phyloP scores from a whole-genome alignment of 2,797 vertebrate genomes.

The Pseudochirops corinnae region DNA sequence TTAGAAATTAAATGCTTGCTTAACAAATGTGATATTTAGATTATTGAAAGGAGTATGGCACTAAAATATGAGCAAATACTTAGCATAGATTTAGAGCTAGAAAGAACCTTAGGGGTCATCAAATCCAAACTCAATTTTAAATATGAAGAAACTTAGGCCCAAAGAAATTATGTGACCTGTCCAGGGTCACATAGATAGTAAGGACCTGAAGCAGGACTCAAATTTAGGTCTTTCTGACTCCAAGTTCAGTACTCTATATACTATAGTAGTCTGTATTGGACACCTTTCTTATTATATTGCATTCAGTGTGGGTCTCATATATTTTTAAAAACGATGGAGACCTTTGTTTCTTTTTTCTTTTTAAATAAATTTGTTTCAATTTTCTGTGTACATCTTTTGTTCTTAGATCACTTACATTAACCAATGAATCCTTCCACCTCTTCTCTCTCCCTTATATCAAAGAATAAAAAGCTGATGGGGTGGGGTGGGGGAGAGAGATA shows the following conservation, averaged over 20 bases:
- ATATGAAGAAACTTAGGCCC: neutral
- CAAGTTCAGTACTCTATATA: neutral
- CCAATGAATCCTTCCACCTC: neutral
- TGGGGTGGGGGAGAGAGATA: too few species aligned
- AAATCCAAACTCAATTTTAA: neutral
- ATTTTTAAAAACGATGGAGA: neutral
- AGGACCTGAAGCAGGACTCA: neutral
- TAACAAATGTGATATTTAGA: neutral
- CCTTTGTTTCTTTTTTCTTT: neutral
- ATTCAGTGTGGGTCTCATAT: neutral
- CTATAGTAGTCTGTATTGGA: neutral
- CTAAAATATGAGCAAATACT: neutral
- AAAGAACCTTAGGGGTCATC: neutral
- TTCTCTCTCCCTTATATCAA: neutral
- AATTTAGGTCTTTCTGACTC: neutral
- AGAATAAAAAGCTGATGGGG: too few species aligned
- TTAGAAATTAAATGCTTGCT: neutral
- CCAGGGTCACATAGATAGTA: too few species aligned
- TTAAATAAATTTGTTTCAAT: neutral
- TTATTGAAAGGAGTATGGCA: too few species aligned
- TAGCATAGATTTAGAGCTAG: neutral
- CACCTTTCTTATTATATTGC: neutral
- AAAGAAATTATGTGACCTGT: neutral
- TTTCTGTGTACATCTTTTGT: neutral
- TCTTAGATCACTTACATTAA: neutral